Evolutionary conservation across 2,797 vertebrate species (phyloP).

Genomic region (Huso huso): DNA sequence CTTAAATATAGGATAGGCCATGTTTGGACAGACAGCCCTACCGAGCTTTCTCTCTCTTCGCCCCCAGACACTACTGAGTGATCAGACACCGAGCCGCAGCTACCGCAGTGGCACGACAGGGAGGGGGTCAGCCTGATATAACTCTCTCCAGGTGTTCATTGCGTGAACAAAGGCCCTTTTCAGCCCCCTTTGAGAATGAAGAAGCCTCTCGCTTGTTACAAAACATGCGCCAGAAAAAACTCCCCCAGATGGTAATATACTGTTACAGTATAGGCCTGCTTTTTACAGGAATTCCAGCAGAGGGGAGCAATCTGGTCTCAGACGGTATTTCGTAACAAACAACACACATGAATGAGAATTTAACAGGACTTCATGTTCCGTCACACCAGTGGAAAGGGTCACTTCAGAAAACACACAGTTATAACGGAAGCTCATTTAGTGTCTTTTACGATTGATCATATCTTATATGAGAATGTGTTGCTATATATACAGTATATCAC

Average conservation of each 20-base stretch:
- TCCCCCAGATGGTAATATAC: slow-evolving; percentile 67
- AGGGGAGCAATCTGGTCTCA: slow-evolving; percentile 58
- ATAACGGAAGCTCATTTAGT: no score
- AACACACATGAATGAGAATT: not conserved
- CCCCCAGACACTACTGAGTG: slow-evolving; percentile 18
- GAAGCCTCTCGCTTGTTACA: slow-evolving; percentile 65
- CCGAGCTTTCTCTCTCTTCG: slow-evolving; percentile 6
- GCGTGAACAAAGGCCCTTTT: slow-evolving; percentile 84
- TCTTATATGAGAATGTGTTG: no score
- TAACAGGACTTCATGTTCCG: not conserved
- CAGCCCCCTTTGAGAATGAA: slow-evolving; percentile 67
- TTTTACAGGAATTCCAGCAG: slow-evolving; percentile 24
- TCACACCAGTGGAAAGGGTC: slow-evolving; percentile 1
- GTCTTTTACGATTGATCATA: no score
- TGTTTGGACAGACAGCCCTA: not conserved
- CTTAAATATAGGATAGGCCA: not conserved
- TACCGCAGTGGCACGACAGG: slow-evolving; percentile 22
- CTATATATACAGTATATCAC: no score
- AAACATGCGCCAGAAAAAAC: slow-evolving; percentile 54
- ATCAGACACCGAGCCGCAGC: slow-evolving; percentile 32
- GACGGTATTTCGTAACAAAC: slow-evolving; percentile 21
- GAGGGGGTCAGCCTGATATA: slow-evolving; percentile 46
- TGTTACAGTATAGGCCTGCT: slow-evolving; percentile 61
- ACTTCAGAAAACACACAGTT: slow-evolving; percentile 5
- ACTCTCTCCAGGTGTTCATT: slow-evolving; percentile 79